Evolutionary conservation across 2,113 vertebrate genomes (phyloP).

Genomic region (Pomatorhinus ruficollis): DNA sequence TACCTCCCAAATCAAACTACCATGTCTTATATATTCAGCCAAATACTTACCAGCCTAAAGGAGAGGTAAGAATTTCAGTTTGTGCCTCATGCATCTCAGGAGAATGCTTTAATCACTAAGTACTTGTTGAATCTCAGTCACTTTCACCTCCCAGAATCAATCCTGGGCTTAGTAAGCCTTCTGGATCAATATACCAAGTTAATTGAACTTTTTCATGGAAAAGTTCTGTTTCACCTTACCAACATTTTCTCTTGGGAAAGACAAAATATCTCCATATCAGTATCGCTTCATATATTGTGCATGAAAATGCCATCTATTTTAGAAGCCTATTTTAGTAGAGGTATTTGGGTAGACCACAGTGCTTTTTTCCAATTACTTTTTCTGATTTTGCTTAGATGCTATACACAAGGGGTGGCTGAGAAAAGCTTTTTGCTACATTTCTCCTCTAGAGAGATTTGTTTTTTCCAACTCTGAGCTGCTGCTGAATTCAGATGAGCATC

Average conservation of each 20-base stretch:
- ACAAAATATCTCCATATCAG: neutral
- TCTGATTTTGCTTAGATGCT: neutral
- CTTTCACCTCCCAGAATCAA: neutral
- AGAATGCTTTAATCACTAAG: neutral
- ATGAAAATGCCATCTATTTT: neutral
- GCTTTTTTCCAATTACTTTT: neutral
- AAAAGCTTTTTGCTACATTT: neutral
- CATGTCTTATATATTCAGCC: neutral
- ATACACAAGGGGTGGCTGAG: neutral
- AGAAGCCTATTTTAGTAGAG: neutral
- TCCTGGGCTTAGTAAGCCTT: neutral
- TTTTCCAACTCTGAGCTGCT: neutral
- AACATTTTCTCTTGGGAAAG: neutral
- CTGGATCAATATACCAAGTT: neutral
- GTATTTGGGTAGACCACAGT: neutral
- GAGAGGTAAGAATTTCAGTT: neutral
- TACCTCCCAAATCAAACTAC: neutral
- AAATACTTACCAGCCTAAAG: neutral
- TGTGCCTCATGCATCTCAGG: neutral
- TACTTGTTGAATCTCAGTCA: neutral
- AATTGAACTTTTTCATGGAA: neutral
- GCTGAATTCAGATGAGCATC: neutral
- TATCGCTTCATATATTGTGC: neutral
- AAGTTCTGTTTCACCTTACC: neutral
- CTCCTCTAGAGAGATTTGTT: neutral